Base-by-base conservation (phyloP, 2,797 vertebrate species). In the Tangara arthus region DNA sequence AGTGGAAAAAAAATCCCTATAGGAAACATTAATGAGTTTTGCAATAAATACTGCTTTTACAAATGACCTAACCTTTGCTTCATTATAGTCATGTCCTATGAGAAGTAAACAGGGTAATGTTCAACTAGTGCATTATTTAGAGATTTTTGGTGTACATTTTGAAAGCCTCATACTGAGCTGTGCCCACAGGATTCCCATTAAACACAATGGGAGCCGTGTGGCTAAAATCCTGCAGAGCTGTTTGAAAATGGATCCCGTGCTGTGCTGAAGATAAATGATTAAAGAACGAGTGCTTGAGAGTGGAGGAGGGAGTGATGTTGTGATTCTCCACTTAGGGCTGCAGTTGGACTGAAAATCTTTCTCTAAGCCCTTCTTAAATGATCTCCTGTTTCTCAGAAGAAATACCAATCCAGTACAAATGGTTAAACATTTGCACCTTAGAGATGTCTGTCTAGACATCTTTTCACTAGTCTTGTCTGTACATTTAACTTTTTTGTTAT, bases 131-230 rank as follows among this genome's bases (percentile, higher is more conserved):
- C 89, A 95, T 97, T 97, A 92, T 96, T 96, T 95, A 94, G 81
- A 94, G 90, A 91, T 92, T 97, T 94, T 87, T 81, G 73, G 81
- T 96, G 89, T 81, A 46, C 64, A 32, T 94, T 97, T 87, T 94
- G 87, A 94, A 95, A 94, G 87, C 79, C 46, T 81, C 89, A 44
- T 32, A 42, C 42, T 18, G 93, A 78, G 89, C 82, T 93, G 61
- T 92, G 93, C 75, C 94, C 50, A 42, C 93, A 90, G 96, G 96
- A 96, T 93, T 95, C 86, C 90, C 93, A 96, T 97, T 97, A 97
- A 95, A 83, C 94, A 81, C 95, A 76, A 95, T 91, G 92, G 92
- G 96, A 95, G 92, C 78, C 1, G 15, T 9, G 24, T 88, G 87
- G 94, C 96, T 96, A 44, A 97, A 96, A 92, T 88, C 95, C 87